phyloP scores from a whole-genome alignment of 2,888 invertebrate genomes.

The Lasioglossum villosulum region DNA sequence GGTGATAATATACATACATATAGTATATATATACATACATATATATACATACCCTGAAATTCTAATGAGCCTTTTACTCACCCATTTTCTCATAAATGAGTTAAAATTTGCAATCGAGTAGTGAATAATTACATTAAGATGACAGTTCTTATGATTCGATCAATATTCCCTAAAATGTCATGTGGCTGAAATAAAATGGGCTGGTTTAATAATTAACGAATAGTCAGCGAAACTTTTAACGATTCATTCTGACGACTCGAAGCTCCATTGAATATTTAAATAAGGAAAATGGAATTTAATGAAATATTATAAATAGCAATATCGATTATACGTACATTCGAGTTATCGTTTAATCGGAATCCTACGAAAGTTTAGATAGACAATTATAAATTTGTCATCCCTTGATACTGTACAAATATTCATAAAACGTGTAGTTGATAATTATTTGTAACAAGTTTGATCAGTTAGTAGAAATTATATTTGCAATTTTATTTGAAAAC shows the following conservation, averaged over 20 bases:
- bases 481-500: background rate
- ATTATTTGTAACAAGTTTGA: background rate
- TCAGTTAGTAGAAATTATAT: background rate
- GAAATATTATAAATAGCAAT: background rate
- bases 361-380: background rate
- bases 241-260: background rate
- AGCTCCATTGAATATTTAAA: background rate
- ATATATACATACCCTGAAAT: background rate
- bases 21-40: no score
- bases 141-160: background rate
- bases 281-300: background rate
- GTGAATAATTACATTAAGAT: background rate
- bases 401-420: background rate
- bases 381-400: background rate
- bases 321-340: background rate
- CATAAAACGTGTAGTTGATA: background rate
- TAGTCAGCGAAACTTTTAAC: no score
- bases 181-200: background rate
- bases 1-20: no score
- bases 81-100: background rate
- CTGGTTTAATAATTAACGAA: background rate
- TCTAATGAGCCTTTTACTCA: background rate
- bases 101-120: no score
- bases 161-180: background rate
- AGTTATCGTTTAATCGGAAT: background rate